A percentile compares a stretch with the other conserved stretches of the same genome.
Evolutionary conservation across 1,140 invertebrate genomes (phyloP).

Genomic region (Ericerus pela): DNA sequence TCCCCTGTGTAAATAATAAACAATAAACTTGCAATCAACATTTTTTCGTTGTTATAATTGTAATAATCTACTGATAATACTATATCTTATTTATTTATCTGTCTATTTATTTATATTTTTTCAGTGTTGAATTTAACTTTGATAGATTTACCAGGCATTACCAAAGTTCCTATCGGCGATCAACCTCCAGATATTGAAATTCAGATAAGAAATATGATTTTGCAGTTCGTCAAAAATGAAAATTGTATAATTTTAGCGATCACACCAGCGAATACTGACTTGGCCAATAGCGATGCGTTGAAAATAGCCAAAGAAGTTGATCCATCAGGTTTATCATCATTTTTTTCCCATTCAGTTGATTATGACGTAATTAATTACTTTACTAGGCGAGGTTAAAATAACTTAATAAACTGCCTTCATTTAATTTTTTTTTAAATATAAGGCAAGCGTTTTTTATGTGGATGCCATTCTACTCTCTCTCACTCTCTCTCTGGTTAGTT

Average conservation of each 20-base stretch:
- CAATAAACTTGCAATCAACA: background rate
- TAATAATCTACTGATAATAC: background rate
- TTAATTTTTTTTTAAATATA: too few species aligned
- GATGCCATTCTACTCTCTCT: too few species aligned
- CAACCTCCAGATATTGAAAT: slow-evolving; percentile 85
- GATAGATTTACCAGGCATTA: slow-evolving; percentile 89
- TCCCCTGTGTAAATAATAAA: too few species aligned
- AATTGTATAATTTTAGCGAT: slow-evolving; percentile 89
- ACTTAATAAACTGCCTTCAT: too few species aligned
- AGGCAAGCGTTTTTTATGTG: too few species aligned
- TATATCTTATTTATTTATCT: too few species aligned
- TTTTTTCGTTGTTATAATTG: background rate
- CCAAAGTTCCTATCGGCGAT: slow-evolving; percentile 90
- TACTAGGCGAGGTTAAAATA: too few species aligned
- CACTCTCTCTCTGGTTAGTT: too few species aligned
- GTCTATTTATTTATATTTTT: slow-evolving; percentile 25
- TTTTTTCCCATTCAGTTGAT: too few species aligned
- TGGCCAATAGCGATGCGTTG: slow-evolving; percentile 90
- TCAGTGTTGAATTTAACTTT: slow-evolving; percentile 85
- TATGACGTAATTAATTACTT: too few species aligned
- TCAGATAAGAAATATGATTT: slow-evolving; percentile 86
- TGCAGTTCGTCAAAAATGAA: slow-evolving; percentile 83
- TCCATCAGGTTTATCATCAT: slow-evolving; percentile 68
- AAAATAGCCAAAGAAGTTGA: slow-evolving; percentile 93
- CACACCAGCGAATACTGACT: slow-evolving; percentile 88